These are phyloP conservation scores for Cosmia trapezina DNA, from an alignment of 2,888 invertebrate genomes.

Conservation along the genomic window DNA sequence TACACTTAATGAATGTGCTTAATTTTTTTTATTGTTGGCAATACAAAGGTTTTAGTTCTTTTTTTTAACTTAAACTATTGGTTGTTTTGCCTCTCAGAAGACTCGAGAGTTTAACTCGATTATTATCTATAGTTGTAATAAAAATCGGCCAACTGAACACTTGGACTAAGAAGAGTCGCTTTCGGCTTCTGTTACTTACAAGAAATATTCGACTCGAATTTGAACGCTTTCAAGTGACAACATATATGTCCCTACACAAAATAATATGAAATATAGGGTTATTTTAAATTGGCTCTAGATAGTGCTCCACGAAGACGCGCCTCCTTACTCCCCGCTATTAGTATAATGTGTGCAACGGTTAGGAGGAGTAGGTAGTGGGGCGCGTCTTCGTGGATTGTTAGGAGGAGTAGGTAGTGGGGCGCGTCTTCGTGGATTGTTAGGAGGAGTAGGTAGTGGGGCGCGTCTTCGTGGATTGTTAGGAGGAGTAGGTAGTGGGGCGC, in stretches of 20 bases:
- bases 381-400: no score
- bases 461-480: no score
- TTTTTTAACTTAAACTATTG: conserved; percentile 43
- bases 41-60: conserved; percentile 41
- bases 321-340: no score
- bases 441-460: no score
- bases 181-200: conserved; percentile 19
- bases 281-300: no score
- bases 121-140: conserved; percentile 22
- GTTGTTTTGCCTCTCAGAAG: conserved; percentile 34
- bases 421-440: no score
- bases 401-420: no score
- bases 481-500: no score
- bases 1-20: conserved; percentile 65
- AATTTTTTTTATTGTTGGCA: conserved; percentile 52
- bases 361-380: no score
- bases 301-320: no score
- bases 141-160: conserved; percentile 4
- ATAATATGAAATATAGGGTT: conserved; percentile 8
- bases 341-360: no score
- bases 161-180: conserved; percentile 18
- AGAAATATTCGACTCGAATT: conserved; percentile 52
- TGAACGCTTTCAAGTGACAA: conserved; percentile 35
- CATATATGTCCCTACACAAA: conserved; percentile 8
- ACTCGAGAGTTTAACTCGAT: conserved; percentile 28